These are phyloP conservation scores for Nansenia antarctica DNA, from an alignment of 2,113 vertebrate genomes.

Conservation along the genomic window DNA sequence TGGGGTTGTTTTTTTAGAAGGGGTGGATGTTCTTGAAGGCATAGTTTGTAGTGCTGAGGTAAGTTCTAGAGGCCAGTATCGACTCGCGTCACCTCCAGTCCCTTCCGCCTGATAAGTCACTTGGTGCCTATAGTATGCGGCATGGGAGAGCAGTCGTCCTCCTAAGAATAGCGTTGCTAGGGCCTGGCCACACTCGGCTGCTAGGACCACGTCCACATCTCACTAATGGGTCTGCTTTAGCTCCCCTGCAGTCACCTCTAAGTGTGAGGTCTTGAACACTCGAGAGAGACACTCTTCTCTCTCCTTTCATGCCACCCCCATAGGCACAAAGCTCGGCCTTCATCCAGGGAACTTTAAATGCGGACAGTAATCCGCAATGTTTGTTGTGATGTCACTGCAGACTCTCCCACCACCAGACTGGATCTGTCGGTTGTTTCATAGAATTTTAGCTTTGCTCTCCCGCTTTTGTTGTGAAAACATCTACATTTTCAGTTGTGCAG, in stretches of 20 bases:
- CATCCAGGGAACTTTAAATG: background rate
- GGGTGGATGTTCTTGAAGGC: background rate
- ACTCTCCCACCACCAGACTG: too few species aligned
- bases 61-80: background rate
- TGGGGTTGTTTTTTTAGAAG: background rate
- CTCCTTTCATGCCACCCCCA: background rate
- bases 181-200: background rate
- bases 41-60: background rate
- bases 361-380: background rate
- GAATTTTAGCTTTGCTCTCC: background rate
- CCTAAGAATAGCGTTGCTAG: conserved; percentile 27
- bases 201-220: background rate
- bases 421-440: too few species aligned
- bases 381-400: background rate
- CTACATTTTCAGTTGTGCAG: conserved; percentile 19
- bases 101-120: conserved; percentile 31
- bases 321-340: background rate
- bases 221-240: background rate
- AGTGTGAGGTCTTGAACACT: background rate
- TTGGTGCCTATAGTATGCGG: conserved; percentile 32
- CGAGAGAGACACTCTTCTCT: background rate
- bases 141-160: conserved; percentile 3
- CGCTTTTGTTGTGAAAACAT: background rate
- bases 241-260: conserved; percentile 13
- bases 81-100: conserved; percentile 18